A percentile compares a stretch with the other conserved stretches of the same genome.
These are phyloP conservation scores for Bryconaethiops microstoma DNA, from an alignment of 2,797 vertebrate genomes.

Conservation along the genomic window DNA sequence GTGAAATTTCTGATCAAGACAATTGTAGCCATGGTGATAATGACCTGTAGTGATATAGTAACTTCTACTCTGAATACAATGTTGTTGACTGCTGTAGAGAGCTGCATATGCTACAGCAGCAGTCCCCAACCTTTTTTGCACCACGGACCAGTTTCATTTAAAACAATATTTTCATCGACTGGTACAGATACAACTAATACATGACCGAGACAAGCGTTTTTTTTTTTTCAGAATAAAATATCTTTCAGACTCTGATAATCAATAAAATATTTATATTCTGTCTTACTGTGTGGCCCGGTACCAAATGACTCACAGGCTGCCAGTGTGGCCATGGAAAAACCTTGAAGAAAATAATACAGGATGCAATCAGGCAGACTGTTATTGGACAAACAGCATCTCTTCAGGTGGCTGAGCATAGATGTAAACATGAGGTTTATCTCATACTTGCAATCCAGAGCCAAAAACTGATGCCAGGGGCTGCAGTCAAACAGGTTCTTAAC, in stretches of 20 bases:
- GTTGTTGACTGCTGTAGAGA: constrained; percentile 14
- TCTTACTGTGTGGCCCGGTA: no score
- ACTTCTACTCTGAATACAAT: constrained; percentile 34
- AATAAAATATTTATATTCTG: background rate
- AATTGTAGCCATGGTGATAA: constrained; percentile 18
- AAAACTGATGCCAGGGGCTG: constrained; percentile 6
- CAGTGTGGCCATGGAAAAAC: background rate
- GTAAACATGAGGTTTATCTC: constrained; percentile 42
- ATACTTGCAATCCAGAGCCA: background rate
- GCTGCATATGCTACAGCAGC: no score
- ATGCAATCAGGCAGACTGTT: constrained; percentile 42
- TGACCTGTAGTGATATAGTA: constrained; percentile 24
- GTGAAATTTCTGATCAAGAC: constrained; percentile 5
- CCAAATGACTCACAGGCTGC: no score
- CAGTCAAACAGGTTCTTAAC: constrained; percentile 6
- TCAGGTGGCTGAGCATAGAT: constrained; percentile 27
- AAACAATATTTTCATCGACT: no score
- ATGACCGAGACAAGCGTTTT: no score
- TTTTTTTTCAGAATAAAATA: no score
- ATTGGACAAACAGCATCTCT: constrained; percentile 32
- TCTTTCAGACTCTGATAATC: no score
- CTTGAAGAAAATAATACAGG: constrained; percentile 9
- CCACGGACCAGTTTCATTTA: no score
- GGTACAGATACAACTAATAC: no score
- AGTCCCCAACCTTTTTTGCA: no score